phyloP scores from a whole-genome alignment of 2,113 vertebrate species.

The Cygnus buccinator region DNA sequence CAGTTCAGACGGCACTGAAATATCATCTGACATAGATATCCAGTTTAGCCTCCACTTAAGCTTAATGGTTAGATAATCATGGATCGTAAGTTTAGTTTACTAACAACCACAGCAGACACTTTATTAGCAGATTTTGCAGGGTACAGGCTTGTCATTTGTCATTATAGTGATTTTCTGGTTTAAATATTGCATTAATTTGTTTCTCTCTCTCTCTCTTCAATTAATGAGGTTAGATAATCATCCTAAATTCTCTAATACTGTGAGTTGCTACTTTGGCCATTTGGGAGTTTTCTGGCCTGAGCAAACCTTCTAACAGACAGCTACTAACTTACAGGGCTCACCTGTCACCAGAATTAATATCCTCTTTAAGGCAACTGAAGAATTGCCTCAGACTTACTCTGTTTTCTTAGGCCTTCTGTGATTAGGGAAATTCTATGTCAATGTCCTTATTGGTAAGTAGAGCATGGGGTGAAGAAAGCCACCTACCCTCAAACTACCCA shows the following conservation, averaged over 20 bases:
- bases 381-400: slow-evolving; percentile 25
- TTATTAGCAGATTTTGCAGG: slow-evolving; percentile 69
- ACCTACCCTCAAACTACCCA: neutral
- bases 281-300: neutral
- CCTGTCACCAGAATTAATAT: neutral
- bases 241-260: slow-evolving; percentile 51
- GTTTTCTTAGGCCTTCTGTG: slow-evolving; percentile 20
- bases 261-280: neutral
- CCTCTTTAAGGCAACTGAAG: neutral
- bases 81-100: slow-evolving; percentile 74
- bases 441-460: neutral
- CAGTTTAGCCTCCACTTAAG: slow-evolving; percentile 58
- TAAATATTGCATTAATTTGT: slow-evolving; percentile 71
- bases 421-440: neutral
- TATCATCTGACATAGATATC: slow-evolving; percentile 44
- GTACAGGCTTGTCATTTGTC: slow-evolving; percentile 65
- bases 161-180: slow-evolving; percentile 70
- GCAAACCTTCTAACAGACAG: neutral
- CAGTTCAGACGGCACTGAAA: slow-evolving; percentile 3
- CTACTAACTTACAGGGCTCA: neutral
- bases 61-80: slow-evolving; percentile 72
- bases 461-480: neutral
- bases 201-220: neutral
- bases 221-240: slow-evolving; percentile 54
- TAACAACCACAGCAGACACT: slow-evolving; percentile 64